A percentile compares a stretch with the other conserved stretches of the same genome.
These are phyloP conservation scores for Crotalus helleri DNA, from an alignment of 2,113 vertebrate genomes.

Conservation along the genomic window DNA sequence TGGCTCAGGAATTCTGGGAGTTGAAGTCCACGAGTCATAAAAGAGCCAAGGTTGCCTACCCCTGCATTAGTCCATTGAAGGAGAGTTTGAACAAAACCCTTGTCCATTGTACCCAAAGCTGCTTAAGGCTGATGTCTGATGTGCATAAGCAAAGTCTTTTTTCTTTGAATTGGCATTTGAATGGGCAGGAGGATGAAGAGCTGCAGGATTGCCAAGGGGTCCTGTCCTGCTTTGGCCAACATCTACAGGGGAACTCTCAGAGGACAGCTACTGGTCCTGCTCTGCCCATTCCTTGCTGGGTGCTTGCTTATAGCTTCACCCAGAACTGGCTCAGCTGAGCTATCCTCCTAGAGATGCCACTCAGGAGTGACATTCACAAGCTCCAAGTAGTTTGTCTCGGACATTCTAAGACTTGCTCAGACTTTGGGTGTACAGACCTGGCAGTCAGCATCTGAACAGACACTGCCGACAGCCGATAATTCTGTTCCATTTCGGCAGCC, in stretches of 20 bases:
- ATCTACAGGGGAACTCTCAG: neutral
- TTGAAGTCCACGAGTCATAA: no score
- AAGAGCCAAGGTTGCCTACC: no score
- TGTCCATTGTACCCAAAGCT: neutral
- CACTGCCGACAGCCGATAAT: constrained; percentile 93
- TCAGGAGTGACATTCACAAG: neutral
- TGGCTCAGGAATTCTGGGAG: no score
- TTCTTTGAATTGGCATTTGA: neutral
- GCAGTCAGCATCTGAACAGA: constrained; percentile 94
- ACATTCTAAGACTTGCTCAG: neutral
- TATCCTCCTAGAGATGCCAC: neutral
- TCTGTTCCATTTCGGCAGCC: constrained; percentile 94
- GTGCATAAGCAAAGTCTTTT: neutral
- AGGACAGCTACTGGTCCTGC: neutral
- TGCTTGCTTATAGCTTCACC: neutral
- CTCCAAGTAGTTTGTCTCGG: neutral
- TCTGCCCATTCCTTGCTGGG: neutral
- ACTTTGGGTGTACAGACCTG: constrained; percentile 74
- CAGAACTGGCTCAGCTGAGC: neutral
- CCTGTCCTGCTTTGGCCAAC: no score
- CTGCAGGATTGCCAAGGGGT: no score
- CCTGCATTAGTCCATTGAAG: neutral
- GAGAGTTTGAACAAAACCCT: neutral
- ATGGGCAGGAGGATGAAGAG: neutral
- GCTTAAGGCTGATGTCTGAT: neutral